Evolutionary conservation across 2,888 invertebrate species (phyloP).

Genomic region (Spodoptera exigua): DNA sequence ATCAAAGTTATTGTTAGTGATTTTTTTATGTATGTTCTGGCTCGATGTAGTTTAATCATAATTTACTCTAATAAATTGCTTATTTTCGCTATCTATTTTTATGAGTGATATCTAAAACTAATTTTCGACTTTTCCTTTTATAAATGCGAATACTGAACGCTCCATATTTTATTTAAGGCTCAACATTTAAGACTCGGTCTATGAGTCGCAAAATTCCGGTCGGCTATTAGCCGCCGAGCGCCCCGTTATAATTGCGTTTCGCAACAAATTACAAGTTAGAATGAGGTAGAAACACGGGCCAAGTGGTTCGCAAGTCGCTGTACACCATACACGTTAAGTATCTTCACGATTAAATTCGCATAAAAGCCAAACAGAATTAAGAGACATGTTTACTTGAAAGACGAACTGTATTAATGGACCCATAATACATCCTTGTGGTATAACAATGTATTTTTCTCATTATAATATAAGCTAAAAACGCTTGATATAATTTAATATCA

Average conservation of each 20-base stretch:
- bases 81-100: slow-evolving; percentile 1
- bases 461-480: not conserved
- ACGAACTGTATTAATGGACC: slow-evolving; percentile 1
- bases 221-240: slow-evolving; percentile 75
- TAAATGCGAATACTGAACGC: slow-evolving; percentile 34
- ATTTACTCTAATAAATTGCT: not conserved
- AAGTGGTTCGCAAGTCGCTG: slow-evolving; percentile 68
- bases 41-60: not conserved
- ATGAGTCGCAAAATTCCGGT: slow-evolving; percentile 58
- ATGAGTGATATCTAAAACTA: not conserved
- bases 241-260: slow-evolving; percentile 81
- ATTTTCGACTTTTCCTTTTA: slow-evolving; percentile 15
- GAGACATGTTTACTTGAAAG: slow-evolving; percentile 7
- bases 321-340: slow-evolving; percentile 50
- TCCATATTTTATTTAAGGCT: slow-evolving; percentile 58
- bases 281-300: slow-evolving; percentile 70
- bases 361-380: slow-evolving; percentile 23
- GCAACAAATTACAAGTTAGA: slow-evolving; percentile 84
- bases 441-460: not conserved
- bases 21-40: slow-evolving; percentile 11
- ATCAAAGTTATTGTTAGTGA: slow-evolving; percentile 20
- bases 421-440: slow-evolving; percentile 2
- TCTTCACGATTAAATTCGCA: slow-evolving; percentile 43
- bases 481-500: no score
- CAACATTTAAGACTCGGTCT: slow-evolving; percentile 45